Conservation (phyloP, 2,888 invertebrate species). For the Thymelicus lineola region DNA sequence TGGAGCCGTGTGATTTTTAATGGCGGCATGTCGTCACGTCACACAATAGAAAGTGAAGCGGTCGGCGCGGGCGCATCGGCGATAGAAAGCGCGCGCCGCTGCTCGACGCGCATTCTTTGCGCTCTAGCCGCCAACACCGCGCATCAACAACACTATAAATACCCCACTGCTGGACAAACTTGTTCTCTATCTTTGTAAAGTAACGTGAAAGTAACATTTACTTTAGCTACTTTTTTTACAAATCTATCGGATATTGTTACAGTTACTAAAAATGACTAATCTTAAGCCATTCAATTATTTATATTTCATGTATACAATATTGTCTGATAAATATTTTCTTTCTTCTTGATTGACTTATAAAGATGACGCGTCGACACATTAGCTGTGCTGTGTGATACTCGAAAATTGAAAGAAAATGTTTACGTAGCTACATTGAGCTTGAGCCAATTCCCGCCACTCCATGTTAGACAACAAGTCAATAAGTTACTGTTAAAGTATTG, state of each 20-base stretch:
- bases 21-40: constrained; percentile 51
- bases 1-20: constrained; percentile 37
- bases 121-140: constrained; percentile 18
- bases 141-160: constrained; percentile 23
- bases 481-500: constrained; percentile 8
- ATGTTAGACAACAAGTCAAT: constrained; percentile 16
- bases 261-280: neutral
- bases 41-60: constrained; percentile 82
- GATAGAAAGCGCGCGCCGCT: constrained; percentile 77
- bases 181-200: constrained; percentile 5
- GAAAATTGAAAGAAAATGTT: no score
- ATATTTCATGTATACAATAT: no score
- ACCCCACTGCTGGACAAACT: constrained; percentile 21
- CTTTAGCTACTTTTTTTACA: neutral
- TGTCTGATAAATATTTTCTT: no score
- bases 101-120: constrained; percentile 72
- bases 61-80: constrained; percentile 71
- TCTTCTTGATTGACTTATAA: no score
- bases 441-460: neutral
- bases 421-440: no score
- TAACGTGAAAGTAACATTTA: constrained; percentile 9
- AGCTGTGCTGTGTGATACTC: no score
- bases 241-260: neutral
- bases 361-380: no score
- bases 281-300: no score